phyloP scores from a whole-genome alignment of 2,113 vertebrate genomes.

The Mesembrinibis cayennensis region DNA sequence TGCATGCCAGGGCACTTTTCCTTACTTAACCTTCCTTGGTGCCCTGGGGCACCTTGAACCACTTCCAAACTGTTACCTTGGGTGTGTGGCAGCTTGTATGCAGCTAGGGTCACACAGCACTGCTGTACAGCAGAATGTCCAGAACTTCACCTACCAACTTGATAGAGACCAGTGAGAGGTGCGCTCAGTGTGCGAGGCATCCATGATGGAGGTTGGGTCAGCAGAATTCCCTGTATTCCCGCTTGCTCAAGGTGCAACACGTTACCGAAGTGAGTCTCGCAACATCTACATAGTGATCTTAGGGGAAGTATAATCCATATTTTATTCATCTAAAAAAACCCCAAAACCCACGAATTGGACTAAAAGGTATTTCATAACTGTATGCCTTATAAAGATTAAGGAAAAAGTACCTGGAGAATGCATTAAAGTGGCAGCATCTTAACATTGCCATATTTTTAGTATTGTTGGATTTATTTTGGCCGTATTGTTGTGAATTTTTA shows the following conservation, averaged over 20 bases:
- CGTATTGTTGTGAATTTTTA: neutral
- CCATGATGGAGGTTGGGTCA: neutral
- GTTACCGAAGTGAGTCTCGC: neutral
- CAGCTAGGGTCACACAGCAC: neutral
- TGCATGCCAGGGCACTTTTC: neutral
- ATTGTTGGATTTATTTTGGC: neutral
- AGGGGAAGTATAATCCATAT: neutral
- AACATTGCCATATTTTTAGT: neutral
- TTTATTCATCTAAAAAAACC: neutral
- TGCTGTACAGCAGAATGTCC: accelerated
- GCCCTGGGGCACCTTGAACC: neutral
- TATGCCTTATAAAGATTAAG: neutral
- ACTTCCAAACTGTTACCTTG: neutral
- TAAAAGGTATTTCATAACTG: neutral
- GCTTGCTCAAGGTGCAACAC: neutral
- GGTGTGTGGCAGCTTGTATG: neutral
- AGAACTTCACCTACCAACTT: neutral
- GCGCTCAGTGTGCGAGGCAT: accelerated
- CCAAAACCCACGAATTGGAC: neutral
- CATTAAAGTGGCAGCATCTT: neutral
- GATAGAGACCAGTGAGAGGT: neutral
- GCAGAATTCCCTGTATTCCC: neutral
- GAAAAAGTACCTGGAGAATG: neutral
- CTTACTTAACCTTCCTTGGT: neutral
- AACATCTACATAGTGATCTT: neutral